phyloP scores from a whole-genome alignment of 2,797 vertebrate species.

The Oreonectes daqikongensis region DNA sequence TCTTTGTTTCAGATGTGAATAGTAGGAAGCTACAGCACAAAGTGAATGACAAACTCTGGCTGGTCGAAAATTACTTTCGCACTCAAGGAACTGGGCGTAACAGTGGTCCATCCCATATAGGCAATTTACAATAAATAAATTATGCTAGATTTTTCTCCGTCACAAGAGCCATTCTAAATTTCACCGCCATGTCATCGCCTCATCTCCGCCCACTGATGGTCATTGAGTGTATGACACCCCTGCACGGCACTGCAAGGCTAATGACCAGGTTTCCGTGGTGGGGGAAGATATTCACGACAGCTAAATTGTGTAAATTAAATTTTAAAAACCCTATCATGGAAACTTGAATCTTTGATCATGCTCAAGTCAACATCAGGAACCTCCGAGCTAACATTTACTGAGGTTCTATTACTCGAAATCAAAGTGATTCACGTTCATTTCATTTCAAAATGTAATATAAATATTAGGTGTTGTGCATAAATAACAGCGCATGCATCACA shows the following conservation, averaged over 20 bases:
- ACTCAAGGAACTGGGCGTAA: slow-evolving; percentile 82
- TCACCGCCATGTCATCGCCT: slow-evolving; percentile 72
- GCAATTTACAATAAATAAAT: slow-evolving; percentile 77
- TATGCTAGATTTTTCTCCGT: slow-evolving; percentile 60
- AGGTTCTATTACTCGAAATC: slow-evolving; percentile 4
- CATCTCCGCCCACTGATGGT: slow-evolving; percentile 55
- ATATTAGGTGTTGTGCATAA: not conserved
- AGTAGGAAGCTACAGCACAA: slow-evolving; percentile 85
- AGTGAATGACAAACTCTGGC: slow-evolving; percentile 85
- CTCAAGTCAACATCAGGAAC: slow-evolving; percentile 35
- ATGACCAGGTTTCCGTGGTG: slow-evolving; percentile 53
- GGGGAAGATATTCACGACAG: slow-evolving; percentile 32
- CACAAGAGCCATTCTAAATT: slow-evolving; percentile 67
- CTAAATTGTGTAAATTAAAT: not conserved
- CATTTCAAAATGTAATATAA: slow-evolving; percentile 15
- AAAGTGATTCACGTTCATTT: slow-evolving; percentile 35
- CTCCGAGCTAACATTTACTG: slow-evolving; percentile 17
- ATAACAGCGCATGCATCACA: slow-evolving; percentile 23
- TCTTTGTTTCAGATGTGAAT: slow-evolving; percentile 87
- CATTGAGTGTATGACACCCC: slow-evolving; percentile 34
- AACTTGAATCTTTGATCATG: slow-evolving; percentile 45
- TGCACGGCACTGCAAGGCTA: slow-evolving; percentile 45
- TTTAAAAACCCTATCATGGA: slow-evolving; percentile 58
- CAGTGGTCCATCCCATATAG: slow-evolving; percentile 77
- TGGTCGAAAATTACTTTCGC: slow-evolving; percentile 83